phyloP scores from a whole-genome alignment of 2,797 vertebrate species.

The Gambusia yucatana region DNA sequence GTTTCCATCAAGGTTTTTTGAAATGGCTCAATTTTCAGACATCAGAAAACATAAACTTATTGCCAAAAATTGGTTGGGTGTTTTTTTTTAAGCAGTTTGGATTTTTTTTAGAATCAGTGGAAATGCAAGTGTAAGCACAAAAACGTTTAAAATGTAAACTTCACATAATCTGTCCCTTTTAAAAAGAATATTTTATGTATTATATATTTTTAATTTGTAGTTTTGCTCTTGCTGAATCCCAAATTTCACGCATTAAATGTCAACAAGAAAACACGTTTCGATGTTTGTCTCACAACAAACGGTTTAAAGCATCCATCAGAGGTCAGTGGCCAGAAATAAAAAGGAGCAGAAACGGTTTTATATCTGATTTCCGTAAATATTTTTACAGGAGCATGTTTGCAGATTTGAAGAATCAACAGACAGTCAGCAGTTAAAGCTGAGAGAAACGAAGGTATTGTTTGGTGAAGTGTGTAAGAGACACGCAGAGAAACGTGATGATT shows the following conservation, averaged over 20 bases:
- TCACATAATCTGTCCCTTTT: neutral
- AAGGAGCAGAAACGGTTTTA: neutral
- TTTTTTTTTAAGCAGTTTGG: too few species aligned
- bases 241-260: neutral
- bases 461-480: conserved; percentile 61
- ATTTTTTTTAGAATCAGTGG: too few species aligned
- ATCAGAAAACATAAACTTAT: too few species aligned
- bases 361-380: neutral
- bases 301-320: neutral
- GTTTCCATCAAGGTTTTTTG: too few species aligned
- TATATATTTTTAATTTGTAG: neutral
- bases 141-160: too few species aligned
- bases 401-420: conserved; percentile 13
- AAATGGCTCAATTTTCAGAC: too few species aligned
- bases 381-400: neutral
- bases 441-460: conserved; percentile 10
- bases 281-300: neutral
- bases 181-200: neutral
- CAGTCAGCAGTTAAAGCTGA: neutral
- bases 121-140: too few species aligned
- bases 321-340: neutral
- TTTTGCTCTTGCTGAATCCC: neutral
- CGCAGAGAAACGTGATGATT: conserved; percentile 65
- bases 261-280: neutral
- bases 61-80: too few species aligned